Percentiles rank a stretch among this genome's conserved stretches.
Evolutionary conservation across 2,888 invertebrate genomes (phyloP).

Genomic region (Aphodius sticticus): DNA sequence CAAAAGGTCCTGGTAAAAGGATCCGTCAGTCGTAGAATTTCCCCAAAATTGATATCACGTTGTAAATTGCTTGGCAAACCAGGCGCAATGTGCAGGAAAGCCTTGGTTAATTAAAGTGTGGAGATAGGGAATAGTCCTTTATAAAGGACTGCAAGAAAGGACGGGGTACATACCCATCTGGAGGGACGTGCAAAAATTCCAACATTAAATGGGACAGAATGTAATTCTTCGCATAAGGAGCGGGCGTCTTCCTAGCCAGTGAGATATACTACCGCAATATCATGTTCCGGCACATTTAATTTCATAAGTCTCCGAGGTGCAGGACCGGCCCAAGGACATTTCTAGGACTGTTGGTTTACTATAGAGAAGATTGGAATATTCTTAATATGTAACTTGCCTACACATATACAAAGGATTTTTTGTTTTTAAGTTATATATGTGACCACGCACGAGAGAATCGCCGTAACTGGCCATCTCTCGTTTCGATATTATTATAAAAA

Average conservation of each 20-base stretch:
- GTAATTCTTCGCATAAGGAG: constrained; percentile 26
- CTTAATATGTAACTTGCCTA: too few relatives aligned
- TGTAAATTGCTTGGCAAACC: not conserved
- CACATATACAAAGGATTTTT: too few relatives aligned
- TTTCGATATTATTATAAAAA: too few relatives aligned
- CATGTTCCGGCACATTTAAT: constrained; percentile 33
- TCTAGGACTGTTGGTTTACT: not conserved
- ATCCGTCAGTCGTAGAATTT: not conserved
- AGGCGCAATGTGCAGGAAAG: not conserved
- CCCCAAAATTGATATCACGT: not conserved
- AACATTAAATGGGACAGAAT: constrained; percentile 32
- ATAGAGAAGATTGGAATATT: too few relatives aligned
- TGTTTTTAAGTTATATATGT: too few relatives aligned
- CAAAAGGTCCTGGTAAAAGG: constrained; percentile 6
- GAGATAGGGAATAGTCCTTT: not conserved
- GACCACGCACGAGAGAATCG: too few relatives aligned
- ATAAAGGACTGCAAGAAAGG: not conserved
- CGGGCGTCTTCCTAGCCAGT: constrained; percentile 20
- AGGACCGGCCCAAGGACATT: constrained; percentile 18
- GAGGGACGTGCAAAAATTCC: not conserved
- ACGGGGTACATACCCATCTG: not conserved
- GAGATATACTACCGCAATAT: constrained; percentile 34
- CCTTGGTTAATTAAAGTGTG: not conserved
- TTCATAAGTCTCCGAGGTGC: constrained; percentile 30
- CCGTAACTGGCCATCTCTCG: too few relatives aligned